A percentile compares a stretch with the other conserved stretches of the same genome.
Conservation (phyloP, 2,888 invertebrate genomes). For the Zygaena filipendulae region DNA sequence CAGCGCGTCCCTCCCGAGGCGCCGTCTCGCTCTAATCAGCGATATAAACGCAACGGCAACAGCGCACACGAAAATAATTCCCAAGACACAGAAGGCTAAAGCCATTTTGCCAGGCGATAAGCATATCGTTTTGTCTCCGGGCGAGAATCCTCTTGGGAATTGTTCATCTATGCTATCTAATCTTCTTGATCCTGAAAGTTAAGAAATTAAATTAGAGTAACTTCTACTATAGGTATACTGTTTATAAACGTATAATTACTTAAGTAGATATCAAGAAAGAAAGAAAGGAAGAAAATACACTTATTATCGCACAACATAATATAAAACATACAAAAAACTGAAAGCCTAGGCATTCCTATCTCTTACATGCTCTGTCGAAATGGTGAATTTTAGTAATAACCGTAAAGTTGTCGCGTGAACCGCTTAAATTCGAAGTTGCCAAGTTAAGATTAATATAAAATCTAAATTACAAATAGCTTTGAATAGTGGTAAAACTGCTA, state of each 20-base stretch:
- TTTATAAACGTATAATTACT: too few species aligned
- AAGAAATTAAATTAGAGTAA: constrained; percentile 2
- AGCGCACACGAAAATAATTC: constrained; percentile 77
- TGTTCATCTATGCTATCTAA: constrained; percentile 51
- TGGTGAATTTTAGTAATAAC: too few species aligned
- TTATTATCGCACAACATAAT: too few species aligned
- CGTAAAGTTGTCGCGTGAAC: too few species aligned
- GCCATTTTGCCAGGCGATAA: constrained; percentile 82
- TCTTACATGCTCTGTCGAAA: too few species aligned
- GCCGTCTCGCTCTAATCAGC: constrained; percentile 70
- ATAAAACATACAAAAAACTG: neutral
- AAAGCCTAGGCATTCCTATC: too few species aligned
- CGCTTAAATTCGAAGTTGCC: too few species aligned
- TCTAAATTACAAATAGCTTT: too few species aligned
- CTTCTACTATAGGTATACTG: too few species aligned
- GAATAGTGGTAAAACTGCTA: too few species aligned
- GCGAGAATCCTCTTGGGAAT: constrained; percentile 50
- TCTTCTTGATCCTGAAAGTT: constrained; percentile 48
- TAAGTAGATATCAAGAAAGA: neutral
- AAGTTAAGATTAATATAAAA: too few species aligned
- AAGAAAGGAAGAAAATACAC: too few species aligned
- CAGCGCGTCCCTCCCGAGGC: constrained; percentile 51
- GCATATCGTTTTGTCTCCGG: constrained; percentile 74
- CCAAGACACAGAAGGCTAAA: constrained; percentile 77
- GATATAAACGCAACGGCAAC: constrained; percentile 76